Evolutionary conservation across 2,888 invertebrate genomes (phyloP), one percentile per base, ranked within the genome.

Genomic region (Drosophila subsilvestris): DNA sequence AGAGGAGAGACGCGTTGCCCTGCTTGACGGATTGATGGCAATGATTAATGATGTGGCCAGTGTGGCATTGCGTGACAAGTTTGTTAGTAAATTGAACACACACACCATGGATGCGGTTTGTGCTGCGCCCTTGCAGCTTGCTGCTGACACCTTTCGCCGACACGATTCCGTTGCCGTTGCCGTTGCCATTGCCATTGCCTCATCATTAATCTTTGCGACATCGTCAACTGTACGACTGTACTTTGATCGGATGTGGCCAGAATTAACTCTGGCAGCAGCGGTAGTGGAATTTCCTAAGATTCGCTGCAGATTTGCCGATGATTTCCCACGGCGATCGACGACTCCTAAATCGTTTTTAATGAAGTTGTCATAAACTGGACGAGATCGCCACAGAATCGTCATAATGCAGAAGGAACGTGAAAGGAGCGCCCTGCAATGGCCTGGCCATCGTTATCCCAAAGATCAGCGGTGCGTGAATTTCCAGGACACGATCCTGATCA

Each of bases 31-130:
- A 83, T 88, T 88, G 84, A 80, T 83, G 70, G 62, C 57, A 44
- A 63, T 88, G 88, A 88, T 76, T 84, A 84, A 84, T 85, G 82
- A 68, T 76, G 66, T 51, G 58, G 61, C 25, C 55, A 27, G 50
- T 62, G 50, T 54, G 42, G 29, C 27, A 76, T 82, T 78, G 85
- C 85, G 87, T 86, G 85, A 88, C 87, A 86, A 88, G 88, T 88
- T 88, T 88, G 88, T 86, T 86, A 88, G 87, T 67, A 75, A 73
- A 78, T 84, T 76, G 75, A 80, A 32, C 32, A 74, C 78, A 74
- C 78, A 70, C 76, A 73, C 55, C 80, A 66, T 75, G 54, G 60
- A 65, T 61, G 71, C 58, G 66, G 74, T 70, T 58, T 42, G 49
- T 53, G 20, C 54, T 27, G 45, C 47, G 45, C 47, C 32, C 62